phyloP scores from a whole-genome alignment of 1,140 invertebrate species.

The Drosophila seguyi region DNA sequence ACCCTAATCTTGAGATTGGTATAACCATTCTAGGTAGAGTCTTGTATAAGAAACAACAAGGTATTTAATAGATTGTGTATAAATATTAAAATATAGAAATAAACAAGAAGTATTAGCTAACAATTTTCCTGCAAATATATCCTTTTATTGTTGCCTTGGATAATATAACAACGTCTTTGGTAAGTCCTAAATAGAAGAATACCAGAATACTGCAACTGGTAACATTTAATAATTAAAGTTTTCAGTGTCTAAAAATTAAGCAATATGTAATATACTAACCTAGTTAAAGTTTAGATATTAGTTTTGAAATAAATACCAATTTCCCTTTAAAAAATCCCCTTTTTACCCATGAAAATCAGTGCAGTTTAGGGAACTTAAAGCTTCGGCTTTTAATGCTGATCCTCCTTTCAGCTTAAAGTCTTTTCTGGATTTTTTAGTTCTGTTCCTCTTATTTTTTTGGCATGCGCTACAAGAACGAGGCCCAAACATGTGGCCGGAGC shows the following conservation, averaged over 20 bases:
- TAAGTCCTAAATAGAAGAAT: neutral
- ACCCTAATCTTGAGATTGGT: constrained; percentile 4
- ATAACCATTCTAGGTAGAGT: neutral
- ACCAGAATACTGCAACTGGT: neutral
- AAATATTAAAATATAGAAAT: neutral
- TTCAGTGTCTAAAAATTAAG: neutral
- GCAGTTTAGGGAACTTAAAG: neutral
- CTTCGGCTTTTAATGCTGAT: neutral
- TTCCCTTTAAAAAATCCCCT: neutral
- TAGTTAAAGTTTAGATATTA: neutral
- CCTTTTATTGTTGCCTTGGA: neutral
- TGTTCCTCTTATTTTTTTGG: constrained; percentile 69
- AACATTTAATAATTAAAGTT: neutral
- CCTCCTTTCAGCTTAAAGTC: constrained; percentile 23
- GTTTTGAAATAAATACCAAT: neutral
- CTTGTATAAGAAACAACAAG: neutral
- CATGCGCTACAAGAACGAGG: constrained; percentile 63
- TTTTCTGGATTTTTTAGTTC: constrained; percentile 39
- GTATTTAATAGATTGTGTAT: neutral
- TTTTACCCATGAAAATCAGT: neutral
- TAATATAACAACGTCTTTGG: no score
- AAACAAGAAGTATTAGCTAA: no score
- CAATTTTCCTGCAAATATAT: neutral
- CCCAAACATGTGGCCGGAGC: constrained; percentile 43
- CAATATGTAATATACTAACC: neutral